These are phyloP conservation scores for Hypomesus transpacificus DNA, from an alignment of 2,113 vertebrate genomes.

Conservation along the genomic window DNA sequence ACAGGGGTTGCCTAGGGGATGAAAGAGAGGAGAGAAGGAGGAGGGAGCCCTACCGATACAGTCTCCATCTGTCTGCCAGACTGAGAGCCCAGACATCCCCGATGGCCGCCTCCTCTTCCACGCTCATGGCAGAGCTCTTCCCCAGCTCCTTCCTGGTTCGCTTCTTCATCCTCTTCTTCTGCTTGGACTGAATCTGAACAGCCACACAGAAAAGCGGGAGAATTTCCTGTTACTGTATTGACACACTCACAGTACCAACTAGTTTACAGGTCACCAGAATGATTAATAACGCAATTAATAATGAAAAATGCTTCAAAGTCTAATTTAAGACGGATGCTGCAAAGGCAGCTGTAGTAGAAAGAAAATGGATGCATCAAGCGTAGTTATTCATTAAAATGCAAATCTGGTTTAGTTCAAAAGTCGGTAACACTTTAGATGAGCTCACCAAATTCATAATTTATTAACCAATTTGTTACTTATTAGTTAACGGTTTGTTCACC, in stretches of 20 bases:
- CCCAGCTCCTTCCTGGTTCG: slow-evolving; percentile 73
- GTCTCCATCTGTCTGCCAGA: slow-evolving; percentile 79
- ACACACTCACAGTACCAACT: neutral
- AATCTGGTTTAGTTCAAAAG: too few species aligned
- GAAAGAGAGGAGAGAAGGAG: neutral
- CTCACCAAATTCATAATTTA: too few species aligned
- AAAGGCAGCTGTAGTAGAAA: too few species aligned
- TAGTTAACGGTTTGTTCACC: too few species aligned
- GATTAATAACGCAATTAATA: too few species aligned
- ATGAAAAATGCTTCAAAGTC: too few species aligned
- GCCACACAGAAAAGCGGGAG: slow-evolving; percentile 10
- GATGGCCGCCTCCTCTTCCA: slow-evolving; percentile 65
- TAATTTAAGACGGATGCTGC: too few species aligned
- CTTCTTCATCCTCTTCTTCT: slow-evolving; percentile 78
- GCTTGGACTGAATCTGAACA: slow-evolving; percentile 66
- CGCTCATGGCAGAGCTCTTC: slow-evolving; percentile 74
- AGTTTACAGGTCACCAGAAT: too few species aligned
- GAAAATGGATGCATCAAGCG: too few species aligned
- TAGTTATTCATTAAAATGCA: too few species aligned
- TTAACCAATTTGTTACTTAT: too few species aligned
- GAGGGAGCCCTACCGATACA: slow-evolving; percentile 80
- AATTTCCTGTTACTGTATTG: neutral
- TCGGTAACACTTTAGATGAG: too few species aligned
- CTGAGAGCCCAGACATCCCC: slow-evolving; percentile 79
- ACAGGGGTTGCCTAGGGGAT: slow-evolving; percentile 15